Conservation (phyloP, 2,797 vertebrate genomes). For the Trichosurus vulpecula region DNA sequence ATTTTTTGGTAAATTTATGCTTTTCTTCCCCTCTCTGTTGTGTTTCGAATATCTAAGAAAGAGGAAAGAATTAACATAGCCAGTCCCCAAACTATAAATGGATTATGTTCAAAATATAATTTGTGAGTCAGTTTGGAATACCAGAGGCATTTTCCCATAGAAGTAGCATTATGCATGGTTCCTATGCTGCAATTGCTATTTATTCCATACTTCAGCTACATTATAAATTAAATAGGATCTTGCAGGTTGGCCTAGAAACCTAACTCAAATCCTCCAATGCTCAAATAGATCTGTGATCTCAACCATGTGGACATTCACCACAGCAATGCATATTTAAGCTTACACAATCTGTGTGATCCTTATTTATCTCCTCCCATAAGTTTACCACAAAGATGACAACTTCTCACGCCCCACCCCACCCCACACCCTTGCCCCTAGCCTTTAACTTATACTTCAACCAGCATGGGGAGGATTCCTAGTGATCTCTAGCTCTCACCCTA, state of each 20-base stretch:
- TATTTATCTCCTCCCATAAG: neutral
- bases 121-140: neutral
- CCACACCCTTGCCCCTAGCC: no score
- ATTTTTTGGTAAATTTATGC: neutral
- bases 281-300: no score
- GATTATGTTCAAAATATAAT: neutral
- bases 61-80: neutral
- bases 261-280: neutral
- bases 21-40: neutral
- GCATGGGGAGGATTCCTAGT: neutral
- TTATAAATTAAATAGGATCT: neutral
- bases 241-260: neutral
- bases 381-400: neutral
- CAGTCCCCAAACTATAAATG: neutral
- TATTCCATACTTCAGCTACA: neutral
- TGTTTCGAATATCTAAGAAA: neutral
- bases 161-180: neutral
- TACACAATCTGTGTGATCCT: neutral
- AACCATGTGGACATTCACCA: no score
- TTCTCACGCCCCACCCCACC: fast-evolving
- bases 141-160: no score
- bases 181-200: neutral
- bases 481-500: neutral
- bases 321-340: neutral
- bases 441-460: neutral